Evolutionary conservation across 2,797 vertebrate species (phyloP), one percentile per base, ranked within the genome.

Genomic region (Antrozous pallidus): DNA sequence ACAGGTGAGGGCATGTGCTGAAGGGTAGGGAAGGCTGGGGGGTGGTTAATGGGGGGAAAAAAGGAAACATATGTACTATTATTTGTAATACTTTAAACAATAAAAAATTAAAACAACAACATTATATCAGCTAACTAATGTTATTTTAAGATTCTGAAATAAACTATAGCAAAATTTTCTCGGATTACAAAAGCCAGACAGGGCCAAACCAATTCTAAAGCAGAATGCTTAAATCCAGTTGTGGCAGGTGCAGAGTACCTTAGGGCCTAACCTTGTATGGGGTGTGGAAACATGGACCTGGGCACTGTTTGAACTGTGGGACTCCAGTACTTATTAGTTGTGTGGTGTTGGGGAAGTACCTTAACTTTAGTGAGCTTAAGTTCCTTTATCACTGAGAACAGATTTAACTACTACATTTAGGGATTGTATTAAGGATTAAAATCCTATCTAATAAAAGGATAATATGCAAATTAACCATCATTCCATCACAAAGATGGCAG

Each of bases 121-220:
- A 65, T 26, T 40, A 16, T 16, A n/a, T 61, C 77, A 90, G 40
- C 13, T 18, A 45, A 12, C 79, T 67, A 58, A 36, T 82, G 49
- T 93, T 89, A 40, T 49, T 86, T 92, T 86, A 73, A 93, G 61
- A 45, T 82, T 56, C 54, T 79, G 36, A 70, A 79, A 71, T 71
- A 54, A 85, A 89, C 24, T 58, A 61, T 77, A 51, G 47, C 74
- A 65, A 81, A 71, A 92, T 31, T 78, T 90, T 82, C 14, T 33
- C 86, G 61, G 56, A 87, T 78, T 78, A n/a, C 3, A 10, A 16
- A 73, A 69, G 28, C n/a, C 63, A 10, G 16, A 4, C 80, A 77
- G 74, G 14, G 11, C 61, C 22, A 51, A 63, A 79, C 8, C 40
- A 20, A 51, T 22, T 91, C 31, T 77, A n/a, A 87, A 54, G 31